Base-by-base conservation (phyloP, 2,888 invertebrate genomes). In the Pycnomerus fuliginosus region DNA sequence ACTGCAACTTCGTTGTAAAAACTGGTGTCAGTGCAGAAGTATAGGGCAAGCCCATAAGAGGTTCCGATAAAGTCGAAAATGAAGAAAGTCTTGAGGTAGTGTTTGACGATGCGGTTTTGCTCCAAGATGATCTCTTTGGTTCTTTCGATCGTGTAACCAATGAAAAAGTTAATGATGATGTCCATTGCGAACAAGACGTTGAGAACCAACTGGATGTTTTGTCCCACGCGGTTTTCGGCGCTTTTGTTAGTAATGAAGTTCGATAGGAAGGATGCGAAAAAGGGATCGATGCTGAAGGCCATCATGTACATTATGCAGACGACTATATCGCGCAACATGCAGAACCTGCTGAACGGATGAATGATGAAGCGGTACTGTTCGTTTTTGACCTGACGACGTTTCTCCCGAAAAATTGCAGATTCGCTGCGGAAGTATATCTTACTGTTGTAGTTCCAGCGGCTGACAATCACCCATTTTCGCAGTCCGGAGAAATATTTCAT, bases 341-440 rank as follows among this genome's bases (percentile, higher is more conserved):
- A 50, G 22, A 55, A 17, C 12, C n/a, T 46, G 33, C 60, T 60
- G 36, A 60, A 52, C 0, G 60, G 60, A 34, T 60, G 60, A 16
- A 58, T 59, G 14, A 60, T 47, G 38, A 24, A 51, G 10, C 32
- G 24, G 32, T 16, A 32, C 8, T 25, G 24, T 5, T 27, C 25
- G 17, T 20, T 20, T 4, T 14, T 11, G 4, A 32, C 22, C 8
- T 40, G 40, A 7, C 40, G 10, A 1, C 17, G 16, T 1, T 27
- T 16, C 15, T 40, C 40, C 8, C 16, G 31, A 13, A 32, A 32
- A 5, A 40, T n/a, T 1, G 32, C 32, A 8, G n/a, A 12, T 8
- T 32, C 12, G 20, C 40, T 40, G 7, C 40, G 32, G 17, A 40
- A 40, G 32, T 40, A 40, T 2, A 4, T 17, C 2, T 23, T 13